A percentile compares a stretch with the other conserved stretches of the same genome.
Evolutionary conservation across 2,888 invertebrate species (phyloP).

Genomic region (Tuberolachnus salignus): DNA sequence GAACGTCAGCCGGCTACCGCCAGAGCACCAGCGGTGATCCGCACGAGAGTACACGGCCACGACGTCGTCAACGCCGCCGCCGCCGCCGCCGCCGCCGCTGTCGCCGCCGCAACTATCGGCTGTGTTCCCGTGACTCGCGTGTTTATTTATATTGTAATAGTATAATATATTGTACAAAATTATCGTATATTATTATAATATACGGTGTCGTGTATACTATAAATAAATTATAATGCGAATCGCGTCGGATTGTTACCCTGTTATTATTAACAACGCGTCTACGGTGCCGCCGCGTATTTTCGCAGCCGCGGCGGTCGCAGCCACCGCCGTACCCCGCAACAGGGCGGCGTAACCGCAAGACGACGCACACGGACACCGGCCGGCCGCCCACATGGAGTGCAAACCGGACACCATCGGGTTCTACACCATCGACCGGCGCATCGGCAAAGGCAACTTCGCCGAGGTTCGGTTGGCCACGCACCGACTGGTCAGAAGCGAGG

Average conservation of each 20-base stretch:
- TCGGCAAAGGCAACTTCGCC: slow-evolving; percentile 99
- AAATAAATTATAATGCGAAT: slow-evolving; percentile 23
- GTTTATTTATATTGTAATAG: background rate
- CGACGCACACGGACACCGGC: background rate
- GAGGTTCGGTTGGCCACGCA: slow-evolving; percentile 97
- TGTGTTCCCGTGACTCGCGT: no score
- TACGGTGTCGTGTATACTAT: background rate
- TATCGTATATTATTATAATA: background rate
- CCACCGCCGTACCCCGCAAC: background rate
- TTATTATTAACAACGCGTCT: background rate
- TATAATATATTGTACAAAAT: background rate
- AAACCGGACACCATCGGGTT: slow-evolving; percentile 89
- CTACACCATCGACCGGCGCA: slow-evolving; percentile 96
- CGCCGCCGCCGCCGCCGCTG: background rate
- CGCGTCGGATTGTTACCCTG: background rate
- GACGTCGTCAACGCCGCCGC: slow-evolving; percentile 2
- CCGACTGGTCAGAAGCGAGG: slow-evolving; percentile 98
- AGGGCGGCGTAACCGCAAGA: background rate
- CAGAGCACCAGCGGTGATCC: slow-evolving; percentile 41
- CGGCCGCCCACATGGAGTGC: slow-evolving; percentile 64
- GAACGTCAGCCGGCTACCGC: slow-evolving; percentile 41
- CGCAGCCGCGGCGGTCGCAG: background rate
- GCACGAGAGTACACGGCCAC: slow-evolving; percentile 9
- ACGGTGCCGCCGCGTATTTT: background rate
- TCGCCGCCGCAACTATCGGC: no score